Base-by-base conservation (phyloP, 2,888 invertebrate species). In the Glaucopsyche alexis region DNA sequence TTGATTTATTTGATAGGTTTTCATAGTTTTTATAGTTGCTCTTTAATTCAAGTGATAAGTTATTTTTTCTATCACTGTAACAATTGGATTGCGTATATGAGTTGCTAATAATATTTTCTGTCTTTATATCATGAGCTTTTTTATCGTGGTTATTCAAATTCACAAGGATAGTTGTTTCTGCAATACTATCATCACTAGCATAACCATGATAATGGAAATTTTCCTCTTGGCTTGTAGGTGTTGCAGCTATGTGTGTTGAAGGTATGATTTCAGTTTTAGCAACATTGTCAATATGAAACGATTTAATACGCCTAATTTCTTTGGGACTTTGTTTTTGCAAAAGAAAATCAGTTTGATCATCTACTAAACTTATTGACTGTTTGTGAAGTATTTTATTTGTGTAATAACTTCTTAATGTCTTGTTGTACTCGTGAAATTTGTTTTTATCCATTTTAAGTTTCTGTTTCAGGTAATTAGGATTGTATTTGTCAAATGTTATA, bases 161-260 rank as follows among this genome's bases (percentile, higher is more conserved):
- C 64, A 93, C 82, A 75, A 94, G 90, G 71, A 94, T 93, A 71
- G 93, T 93, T 4, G 93, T 93, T 83, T 94, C 93, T 66, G 91
- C 92, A 75, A 89, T 88, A 78, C 93, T 94, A 50, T 89, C 86
- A 74, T 93, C 93, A 76, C 93, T 93, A 55, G 94, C 93, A 79
- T 94, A 94, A n/a, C 93, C 92, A 78, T 93, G 93, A 81, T 93
- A 93, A 76, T 91, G 85, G 47, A 73, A 72, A 38, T 72, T 64
- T 38, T 47, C 76, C 65, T 81, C 82, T 50, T 82, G 81, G 55
- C 75, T 40, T 52, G 67, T 66, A 6, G 50, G 65, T 45, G 65
- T 42, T 66, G 40, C 60, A 47, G 72, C n/a, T 38, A 71, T 60
- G 29, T 45, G 70, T 45, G 13, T 69, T 0, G 69, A 45, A 7